Evolutionary conservation across 2,113 vertebrate species (phyloP).

Genomic region (Paratilapia polleni): DNA sequence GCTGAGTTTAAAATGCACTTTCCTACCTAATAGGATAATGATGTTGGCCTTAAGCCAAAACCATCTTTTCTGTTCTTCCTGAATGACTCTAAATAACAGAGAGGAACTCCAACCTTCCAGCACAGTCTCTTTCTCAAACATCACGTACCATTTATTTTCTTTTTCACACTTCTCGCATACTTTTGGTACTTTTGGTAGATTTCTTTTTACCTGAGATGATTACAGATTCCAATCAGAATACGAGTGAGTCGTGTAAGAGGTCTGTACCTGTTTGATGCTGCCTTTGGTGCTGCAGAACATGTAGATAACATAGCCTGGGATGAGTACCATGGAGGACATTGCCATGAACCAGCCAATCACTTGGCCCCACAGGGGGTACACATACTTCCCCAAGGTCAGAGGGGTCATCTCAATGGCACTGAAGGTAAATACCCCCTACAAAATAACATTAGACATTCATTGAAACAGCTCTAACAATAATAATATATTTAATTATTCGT

Average conservation of each 20-base stretch:
- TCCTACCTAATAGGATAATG: not conserved
- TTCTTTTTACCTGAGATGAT: not conserved
- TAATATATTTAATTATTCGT: not conserved
- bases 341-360: constrained; percentile 89
- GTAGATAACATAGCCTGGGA: constrained; percentile 88
- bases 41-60: not conserved
- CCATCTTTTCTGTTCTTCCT: not conserved
- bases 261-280: constrained; percentile 70
- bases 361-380: constrained; percentile 90
- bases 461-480: no score
- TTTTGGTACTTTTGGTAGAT: not conserved
- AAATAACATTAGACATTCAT: not conserved
- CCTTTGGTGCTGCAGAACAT: constrained; percentile 84
- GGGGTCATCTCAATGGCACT: constrained; percentile 92
- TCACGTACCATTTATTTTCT: not conserved
- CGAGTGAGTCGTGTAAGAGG: not conserved
- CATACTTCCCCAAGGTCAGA: constrained; percentile 85
- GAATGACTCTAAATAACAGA: not conserved
- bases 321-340: constrained; percentile 88
- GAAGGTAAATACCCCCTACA: constrained; percentile 87
- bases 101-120: not conserved
- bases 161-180: not conserved
- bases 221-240: not conserved
- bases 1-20: not conserved
- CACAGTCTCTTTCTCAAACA: not conserved